Base-by-base conservation (phyloP, 2,888 invertebrate species). In the Lasioglossum marginatum region DNA sequence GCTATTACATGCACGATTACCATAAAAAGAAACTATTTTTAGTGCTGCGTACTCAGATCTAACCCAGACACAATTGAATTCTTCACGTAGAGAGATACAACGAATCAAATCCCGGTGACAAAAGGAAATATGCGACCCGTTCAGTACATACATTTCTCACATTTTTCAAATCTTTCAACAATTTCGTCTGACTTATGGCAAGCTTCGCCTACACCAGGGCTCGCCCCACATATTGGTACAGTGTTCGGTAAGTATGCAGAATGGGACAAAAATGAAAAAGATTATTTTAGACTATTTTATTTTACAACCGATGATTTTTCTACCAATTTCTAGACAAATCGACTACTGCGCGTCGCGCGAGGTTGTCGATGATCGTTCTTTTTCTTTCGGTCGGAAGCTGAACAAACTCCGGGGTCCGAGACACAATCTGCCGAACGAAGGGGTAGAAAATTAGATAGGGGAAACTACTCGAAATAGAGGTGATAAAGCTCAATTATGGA, bases 401-500 rank as follows among this genome's bases (percentile, higher is more conserved):
- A 83, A 76, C 73, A 84, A 87, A 82, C 71, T 82, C 72, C 60
- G 4, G 14, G 4, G 83, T 73, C 71, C 79, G 82, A 81, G 77
- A 83, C 84, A 81, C 23, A 52, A 78, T 45, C 72, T 72, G 63
- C 73, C 78, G 83, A 83, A 77, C 75, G 86, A 86, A 83, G 72
- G 77, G 77, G 83, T 43, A 78, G 85, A 87, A 86, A 89, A 88
- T 88, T 83, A 88, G 86, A 83, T 85, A 86, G 81, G 88, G 57
- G 87, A 86, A 84, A 83, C 87, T 85, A 83, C 87, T 87, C 86
- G 90, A 88, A 89, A 89, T 83, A 87, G 82, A 86, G 88, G 89
- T 90, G 91, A 91, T 90, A 89, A 90, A 93, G 92, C 87, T 91
- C 92, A 92, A 93, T 93, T 93, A 92, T 92, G 90, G 92, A 91